Percentiles rank a stretch among this genome's conserved stretches.
phyloP scores from a whole-genome alignment of 1,140 invertebrate genomes.

The Leptopilina boulardi region DNA sequence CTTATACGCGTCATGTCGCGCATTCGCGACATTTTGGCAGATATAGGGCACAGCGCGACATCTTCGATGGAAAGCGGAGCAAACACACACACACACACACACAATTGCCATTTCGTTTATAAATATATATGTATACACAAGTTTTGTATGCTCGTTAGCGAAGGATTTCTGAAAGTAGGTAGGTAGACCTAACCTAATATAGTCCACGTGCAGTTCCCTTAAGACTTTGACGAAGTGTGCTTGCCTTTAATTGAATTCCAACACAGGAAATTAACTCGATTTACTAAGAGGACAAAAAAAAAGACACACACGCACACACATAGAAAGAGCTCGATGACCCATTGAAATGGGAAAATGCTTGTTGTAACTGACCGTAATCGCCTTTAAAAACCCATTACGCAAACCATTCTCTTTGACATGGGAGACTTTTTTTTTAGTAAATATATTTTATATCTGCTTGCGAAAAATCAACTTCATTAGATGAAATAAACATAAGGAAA shows the following conservation, averaged over 20 bases:
- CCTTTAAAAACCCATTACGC: background rate
- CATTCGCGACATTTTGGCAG: slow-evolving; percentile 60
- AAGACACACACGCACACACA: no score
- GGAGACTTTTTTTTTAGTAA: background rate
- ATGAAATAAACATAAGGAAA: no score
- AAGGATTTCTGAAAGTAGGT: slow-evolving; percentile 62
- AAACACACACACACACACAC: background rate
- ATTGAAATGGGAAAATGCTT: slow-evolving; percentile 27
- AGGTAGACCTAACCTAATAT: slow-evolving; percentile 61
- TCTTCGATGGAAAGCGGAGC: slow-evolving; percentile 61
- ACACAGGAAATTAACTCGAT: slow-evolving; percentile 30
- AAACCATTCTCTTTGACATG: slow-evolving; percentile 21
- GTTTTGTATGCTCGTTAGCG: slow-evolving; percentile 57
- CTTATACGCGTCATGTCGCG: slow-evolving; percentile 43
- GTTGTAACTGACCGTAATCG: slow-evolving; percentile 31
- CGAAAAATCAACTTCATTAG: background rate
- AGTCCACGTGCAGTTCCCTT: slow-evolving; percentile 45
- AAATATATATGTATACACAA: no score
- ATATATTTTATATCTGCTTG: background rate
- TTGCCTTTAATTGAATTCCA: slow-evolving; percentile 46
- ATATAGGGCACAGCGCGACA: slow-evolving; percentile 59
- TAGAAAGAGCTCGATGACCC: slow-evolving; percentile 24
- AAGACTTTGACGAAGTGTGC: slow-evolving; percentile 50
- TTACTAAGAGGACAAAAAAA: slow-evolving; percentile 26
- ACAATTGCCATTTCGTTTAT: slow-evolving; percentile 18